phyloP scores from a whole-genome alignment of 2,797 vertebrate species.

The Atherinosoma microstoma region DNA sequence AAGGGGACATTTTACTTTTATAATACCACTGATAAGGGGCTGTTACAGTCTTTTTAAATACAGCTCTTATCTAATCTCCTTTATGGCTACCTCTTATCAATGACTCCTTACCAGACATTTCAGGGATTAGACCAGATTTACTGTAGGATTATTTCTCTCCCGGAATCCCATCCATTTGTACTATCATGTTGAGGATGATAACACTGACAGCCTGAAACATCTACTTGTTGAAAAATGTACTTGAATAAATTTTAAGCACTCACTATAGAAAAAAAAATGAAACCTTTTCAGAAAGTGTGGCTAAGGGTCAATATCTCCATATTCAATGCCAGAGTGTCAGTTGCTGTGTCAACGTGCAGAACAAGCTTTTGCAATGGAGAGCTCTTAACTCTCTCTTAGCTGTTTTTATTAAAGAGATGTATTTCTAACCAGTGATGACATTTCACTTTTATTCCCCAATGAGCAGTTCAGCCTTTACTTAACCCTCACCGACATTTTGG shows the following conservation, averaged over 20 bases:
- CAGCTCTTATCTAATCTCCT: conserved; percentile 66
- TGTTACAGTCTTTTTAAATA: conserved; percentile 54
- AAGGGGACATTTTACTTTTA: conserved; percentile 69
- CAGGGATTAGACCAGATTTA: conserved; percentile 71
- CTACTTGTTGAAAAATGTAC: conserved; percentile 33
- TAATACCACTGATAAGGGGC: conserved; percentile 62
- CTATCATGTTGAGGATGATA: conserved; percentile 58
- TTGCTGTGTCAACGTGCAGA: background rate
- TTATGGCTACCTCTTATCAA: conserved; percentile 67
- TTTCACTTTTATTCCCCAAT: conserved; percentile 6
- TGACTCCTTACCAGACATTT: conserved; percentile 68
- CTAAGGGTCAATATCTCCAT: conserved; percentile 1
- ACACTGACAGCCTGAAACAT: conserved; percentile 37
- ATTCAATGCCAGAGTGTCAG: background rate
- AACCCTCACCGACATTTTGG: background rate
- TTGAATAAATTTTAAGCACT: conserved; percentile 25
- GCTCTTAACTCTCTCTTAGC: background rate
- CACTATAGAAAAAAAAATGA: background rate
- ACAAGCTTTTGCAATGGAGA: background rate
- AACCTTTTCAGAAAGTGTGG: background rate
- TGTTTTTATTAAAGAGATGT: background rate
- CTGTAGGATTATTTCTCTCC: conserved; percentile 57
- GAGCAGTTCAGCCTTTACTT: background rate
- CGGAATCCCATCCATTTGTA: conserved; percentile 51
- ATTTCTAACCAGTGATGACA: conserved; percentile 2